phyloP scores from a whole-genome alignment of 2,888 invertebrate genomes.

The Lithophane ornitopus region DNA sequence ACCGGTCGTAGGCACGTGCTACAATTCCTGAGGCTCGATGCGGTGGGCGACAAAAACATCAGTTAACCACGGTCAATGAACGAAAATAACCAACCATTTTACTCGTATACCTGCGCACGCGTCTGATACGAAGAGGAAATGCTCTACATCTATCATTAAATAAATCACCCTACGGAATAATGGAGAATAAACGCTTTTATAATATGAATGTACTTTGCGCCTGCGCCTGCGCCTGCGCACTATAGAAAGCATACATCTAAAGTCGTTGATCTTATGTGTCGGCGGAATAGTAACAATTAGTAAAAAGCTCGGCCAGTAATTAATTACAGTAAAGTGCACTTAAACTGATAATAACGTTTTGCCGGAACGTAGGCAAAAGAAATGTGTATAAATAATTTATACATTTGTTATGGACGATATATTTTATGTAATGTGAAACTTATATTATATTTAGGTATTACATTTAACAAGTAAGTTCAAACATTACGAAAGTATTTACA shows the following conservation, averaged over 20 bases:
- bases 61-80: constrained; percentile 81
- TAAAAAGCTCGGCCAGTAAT: constrained; percentile 33
- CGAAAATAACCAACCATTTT: constrained; percentile 78
- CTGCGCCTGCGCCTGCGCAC: constrained; percentile 25
- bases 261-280: constrained; percentile 40
- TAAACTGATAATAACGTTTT: constrained; percentile 26
- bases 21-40: constrained; percentile 56
- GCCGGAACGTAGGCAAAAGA: not conserved
- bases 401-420: not conserved
- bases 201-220: constrained; percentile 35
- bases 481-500: constrained; percentile 25
- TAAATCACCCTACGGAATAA: constrained; percentile 68
- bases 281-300: constrained; percentile 35
- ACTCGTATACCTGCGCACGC: constrained; percentile 68
- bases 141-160: constrained; percentile 69
- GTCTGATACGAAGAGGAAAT: constrained; percentile 67
- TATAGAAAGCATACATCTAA: constrained; percentile 20
- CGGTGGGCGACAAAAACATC: constrained; percentile 78
- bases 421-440: constrained; percentile 26
- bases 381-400: constrained; percentile 8
- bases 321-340: constrained; percentile 44
- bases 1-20: constrained; percentile 60
- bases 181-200: constrained; percentile 57
- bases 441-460: constrained; percentile 17
- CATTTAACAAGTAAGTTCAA: constrained; percentile 30